Base-by-base conservation (phyloP, 2,797 vertebrate genomes). In the Micrastur ruficollis region DNA sequence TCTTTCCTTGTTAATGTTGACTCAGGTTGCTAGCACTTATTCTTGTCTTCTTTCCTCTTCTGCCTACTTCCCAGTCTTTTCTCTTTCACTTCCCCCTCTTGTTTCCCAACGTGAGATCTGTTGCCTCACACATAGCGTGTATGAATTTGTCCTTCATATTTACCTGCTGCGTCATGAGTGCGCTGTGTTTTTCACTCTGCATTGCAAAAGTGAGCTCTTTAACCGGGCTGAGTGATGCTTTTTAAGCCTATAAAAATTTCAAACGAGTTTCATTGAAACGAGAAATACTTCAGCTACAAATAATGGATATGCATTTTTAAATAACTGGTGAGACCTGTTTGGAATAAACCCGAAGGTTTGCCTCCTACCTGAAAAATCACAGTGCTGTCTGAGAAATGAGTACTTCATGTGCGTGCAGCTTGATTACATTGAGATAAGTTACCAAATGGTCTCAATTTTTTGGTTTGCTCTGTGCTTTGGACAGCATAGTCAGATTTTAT, bases 1-100 rank as follows among this genome's bases (percentile, higher is more conserved):
- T 62, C 95, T 95, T 96, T 97, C 96, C 96, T 97, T 91, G 75
- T 91, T 96, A 93, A 90, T 97, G 97, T 98, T 97, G 96, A 97
- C 95, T 97, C 96, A 97, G 81, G 94, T 95, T 95, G 93, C 94
- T 94, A 90, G 78, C 80, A 84, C 94, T 97, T 96, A 92, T 94
- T 97, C 93, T 97, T 90, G 80, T 93, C 90, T 92, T 32, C 68
- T 93, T 96, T 96, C 89, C 84, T 89, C 79, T 93, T 94, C 84
- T 93, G 59, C 89, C 66, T 94, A 90, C 87, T 95, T 96, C 92
- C 79, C 84, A 95, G 89, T 87, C 86, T 92, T 93, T 83, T 92
- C 86, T 95, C 83, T 96, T 93, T 97, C 92, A 88, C 89, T 97
- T 97, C 94, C 93, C 47, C 49, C 65, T 81, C 58, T 62, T 74